phyloP scores from a whole-genome alignment of 2,113 vertebrate genomes.

The Lepus timidus region DNA sequence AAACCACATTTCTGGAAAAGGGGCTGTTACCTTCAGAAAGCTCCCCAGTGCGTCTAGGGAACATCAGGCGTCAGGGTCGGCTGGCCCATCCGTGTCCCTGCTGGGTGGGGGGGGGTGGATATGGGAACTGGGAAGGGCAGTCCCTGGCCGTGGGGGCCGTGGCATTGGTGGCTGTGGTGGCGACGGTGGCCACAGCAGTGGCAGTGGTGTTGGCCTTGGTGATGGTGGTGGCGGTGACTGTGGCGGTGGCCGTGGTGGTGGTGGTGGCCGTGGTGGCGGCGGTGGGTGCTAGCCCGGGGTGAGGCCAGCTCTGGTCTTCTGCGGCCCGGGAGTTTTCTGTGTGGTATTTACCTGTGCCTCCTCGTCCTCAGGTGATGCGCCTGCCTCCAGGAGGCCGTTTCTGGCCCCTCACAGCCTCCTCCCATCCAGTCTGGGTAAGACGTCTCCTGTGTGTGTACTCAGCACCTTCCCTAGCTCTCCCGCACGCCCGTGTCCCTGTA shows the following conservation, averaged over 20 bases:
- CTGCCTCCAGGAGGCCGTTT: constrained; percentile 77
- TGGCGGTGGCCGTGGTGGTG: no score
- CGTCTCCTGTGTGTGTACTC: not conserved
- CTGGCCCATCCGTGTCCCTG: not conserved
- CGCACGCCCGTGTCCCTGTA: not conserved
- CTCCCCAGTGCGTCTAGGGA: not conserved
- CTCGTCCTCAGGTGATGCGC: constrained; percentile 78
- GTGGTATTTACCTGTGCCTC: constrained; percentile 71
- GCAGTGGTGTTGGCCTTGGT: no score
- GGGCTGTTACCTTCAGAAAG: not conserved
- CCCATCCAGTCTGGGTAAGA: constrained; percentile 74
- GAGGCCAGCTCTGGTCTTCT: not conserved
- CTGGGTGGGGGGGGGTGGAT: no score
- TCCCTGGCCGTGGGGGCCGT: not conserved
- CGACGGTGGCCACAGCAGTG: no score
- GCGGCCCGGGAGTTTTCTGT: not conserved
- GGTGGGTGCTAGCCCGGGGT: no score
- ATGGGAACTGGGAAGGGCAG: not conserved
- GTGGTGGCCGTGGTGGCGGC: no score
- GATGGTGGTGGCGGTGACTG: no score
- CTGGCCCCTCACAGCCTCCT: constrained; percentile 62
- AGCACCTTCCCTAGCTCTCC: not conserved
- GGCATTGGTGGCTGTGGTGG: no score
- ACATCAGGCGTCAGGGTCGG: not conserved
- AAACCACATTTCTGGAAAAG: not conserved